Conservation (phyloP, 2,888 invertebrate species). For the Galeopsomyia nigrocyanea region DNA sequence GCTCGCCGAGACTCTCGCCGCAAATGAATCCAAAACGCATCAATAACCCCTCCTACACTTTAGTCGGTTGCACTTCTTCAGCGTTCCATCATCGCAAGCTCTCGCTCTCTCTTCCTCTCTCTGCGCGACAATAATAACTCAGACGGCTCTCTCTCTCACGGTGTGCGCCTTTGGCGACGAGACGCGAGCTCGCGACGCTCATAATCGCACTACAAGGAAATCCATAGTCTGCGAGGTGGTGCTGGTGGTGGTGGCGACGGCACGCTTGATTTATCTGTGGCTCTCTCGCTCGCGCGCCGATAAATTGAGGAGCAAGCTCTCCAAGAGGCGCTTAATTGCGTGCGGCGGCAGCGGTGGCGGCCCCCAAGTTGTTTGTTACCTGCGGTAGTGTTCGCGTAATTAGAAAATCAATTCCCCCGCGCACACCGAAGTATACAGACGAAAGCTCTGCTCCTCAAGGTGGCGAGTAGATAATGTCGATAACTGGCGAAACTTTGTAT, state of each 20-base stretch:
- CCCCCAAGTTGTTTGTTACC: constrained; percentile 46
- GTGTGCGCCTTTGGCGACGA: constrained; percentile 43
- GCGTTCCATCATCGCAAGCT: constrained; percentile 48
- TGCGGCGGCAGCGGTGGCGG: too few relatives aligned
- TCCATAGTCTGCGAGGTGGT: constrained; percentile 25
- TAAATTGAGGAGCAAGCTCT: constrained; percentile 38
- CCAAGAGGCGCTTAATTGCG: constrained; percentile 43
- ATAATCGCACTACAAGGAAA: constrained; percentile 33
- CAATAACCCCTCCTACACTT: constrained; percentile 28
- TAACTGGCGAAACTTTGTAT: constrained; percentile 41
- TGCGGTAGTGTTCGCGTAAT: constrained; percentile 43
- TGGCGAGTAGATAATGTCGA: constrained; percentile 46
- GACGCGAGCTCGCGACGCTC: constrained; percentile 2
- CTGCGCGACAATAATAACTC: constrained; percentile 54
- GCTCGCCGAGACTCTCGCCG: constrained; percentile 29
- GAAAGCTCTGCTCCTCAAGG: constrained; percentile 41
- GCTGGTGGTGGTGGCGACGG: constrained; percentile 37
- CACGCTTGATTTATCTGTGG: constrained; percentile 47
- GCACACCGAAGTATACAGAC: not conserved
- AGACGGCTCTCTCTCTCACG: constrained; percentile 47
- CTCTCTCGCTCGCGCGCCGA: constrained; percentile 37
- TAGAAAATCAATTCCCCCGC: constrained; percentile 45
- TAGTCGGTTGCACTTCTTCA: constrained; percentile 11
- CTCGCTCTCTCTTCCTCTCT: constrained; percentile 37
- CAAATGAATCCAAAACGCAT: constrained; percentile 43